phyloP scores from a whole-genome alignment of 2,888 invertebrate genomes.

The Acanthosepion pharaonis region DNA sequence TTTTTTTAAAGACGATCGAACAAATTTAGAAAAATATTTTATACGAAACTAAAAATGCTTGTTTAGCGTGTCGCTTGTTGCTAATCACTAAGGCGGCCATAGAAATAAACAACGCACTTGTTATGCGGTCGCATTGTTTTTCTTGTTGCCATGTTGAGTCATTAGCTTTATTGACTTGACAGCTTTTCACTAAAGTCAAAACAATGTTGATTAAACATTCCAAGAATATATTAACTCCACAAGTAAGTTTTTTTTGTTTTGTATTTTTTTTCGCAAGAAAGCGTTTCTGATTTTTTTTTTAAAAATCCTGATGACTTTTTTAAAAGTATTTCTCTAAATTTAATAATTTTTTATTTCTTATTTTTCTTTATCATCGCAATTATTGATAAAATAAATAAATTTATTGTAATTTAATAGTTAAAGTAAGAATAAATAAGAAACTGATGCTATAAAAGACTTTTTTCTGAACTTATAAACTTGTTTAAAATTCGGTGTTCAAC shows the following conservation, averaged over 20 bases:
- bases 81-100: neutral
- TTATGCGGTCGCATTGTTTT: no score
- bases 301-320: neutral
- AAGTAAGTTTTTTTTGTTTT: conserved; percentile 77
- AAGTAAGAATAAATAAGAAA: no score
- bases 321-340: neutral
- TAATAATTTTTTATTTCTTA: no score
- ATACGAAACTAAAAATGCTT: neutral
- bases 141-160: neutral
- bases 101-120: neutral
- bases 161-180: neutral
- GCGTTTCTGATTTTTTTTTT: neutral
- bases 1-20: no score
- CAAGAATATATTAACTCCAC: conserved; percentile 53
- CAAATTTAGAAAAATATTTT: no score
- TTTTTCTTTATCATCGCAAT: no score
- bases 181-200: neutral
- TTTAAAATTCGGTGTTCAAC: no score
- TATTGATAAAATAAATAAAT: no score
- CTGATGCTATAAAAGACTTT: no score
- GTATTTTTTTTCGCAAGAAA: neutral
- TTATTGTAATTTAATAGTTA: no score
- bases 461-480: no score
- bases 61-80: conserved; percentile 75
- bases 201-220: conserved; percentile 33